A percentile compares a stretch with the other conserved stretches of the same genome.
Conservation (phyloP, 2,888 invertebrate species). For the Cancer borealis region DNA sequence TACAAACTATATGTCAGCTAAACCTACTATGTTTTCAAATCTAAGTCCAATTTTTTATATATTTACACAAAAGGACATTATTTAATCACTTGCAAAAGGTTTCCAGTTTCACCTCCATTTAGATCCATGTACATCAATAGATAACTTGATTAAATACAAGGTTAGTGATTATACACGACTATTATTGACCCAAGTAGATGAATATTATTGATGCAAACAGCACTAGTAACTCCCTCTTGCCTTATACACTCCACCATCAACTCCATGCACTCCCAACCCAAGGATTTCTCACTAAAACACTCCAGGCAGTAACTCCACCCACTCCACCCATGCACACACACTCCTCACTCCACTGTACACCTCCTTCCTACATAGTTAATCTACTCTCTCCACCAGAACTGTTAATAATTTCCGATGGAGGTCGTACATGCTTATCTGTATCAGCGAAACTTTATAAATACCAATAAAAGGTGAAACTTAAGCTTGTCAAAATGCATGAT, state of each 20-base stretch:
- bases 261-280: slow-evolving; percentile 13
- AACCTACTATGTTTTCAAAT: not conserved
- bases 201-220: not conserved
- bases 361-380: not conserved
- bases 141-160: not conserved
- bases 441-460: not conserved
- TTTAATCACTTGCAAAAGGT: not conserved
- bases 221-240: not conserved
- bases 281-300: not conserved
- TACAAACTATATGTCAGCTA: not conserved
- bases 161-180: not conserved
- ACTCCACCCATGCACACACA: not conserved
- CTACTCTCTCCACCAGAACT: not conserved
- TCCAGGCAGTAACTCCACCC: not conserved
- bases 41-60: not conserved
- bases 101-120: not conserved
- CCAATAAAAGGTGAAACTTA: not conserved
- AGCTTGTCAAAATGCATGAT: not conserved
- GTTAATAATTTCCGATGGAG: not conserved
- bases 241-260: not conserved
- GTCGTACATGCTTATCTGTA: not conserved
- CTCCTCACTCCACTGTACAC: not conserved
- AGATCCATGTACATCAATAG: not conserved
- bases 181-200: not conserved
- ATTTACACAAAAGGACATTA: too few species aligned